phyloP scores from a whole-genome alignment of 1,140 invertebrate species.

The Camponotus pennsylvanicus region DNA sequence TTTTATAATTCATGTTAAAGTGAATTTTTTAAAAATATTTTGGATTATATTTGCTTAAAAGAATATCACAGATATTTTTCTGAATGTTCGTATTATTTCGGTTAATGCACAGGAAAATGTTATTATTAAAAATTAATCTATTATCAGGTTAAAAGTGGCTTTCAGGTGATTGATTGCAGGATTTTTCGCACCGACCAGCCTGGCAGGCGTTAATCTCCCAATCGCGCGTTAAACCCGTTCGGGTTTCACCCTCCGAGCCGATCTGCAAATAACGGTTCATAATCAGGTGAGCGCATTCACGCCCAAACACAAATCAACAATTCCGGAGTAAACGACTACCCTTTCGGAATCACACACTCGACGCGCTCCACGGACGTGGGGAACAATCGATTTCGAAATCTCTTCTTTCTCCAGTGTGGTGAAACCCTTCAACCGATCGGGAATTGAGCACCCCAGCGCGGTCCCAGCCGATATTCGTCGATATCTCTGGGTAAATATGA shows the following conservation, averaged over 20 bases:
- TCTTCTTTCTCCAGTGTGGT: slow-evolving; percentile 5
- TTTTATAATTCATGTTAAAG: background rate
- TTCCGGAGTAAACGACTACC: background rate
- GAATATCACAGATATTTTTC: background rate
- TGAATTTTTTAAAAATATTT: too few relatives aligned
- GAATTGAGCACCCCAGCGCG: background rate
- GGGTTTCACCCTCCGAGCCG: background rate
- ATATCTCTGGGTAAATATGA: slow-evolving; percentile 23
- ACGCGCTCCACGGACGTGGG: background rate
- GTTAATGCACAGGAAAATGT: background rate
- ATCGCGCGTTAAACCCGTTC: slow-evolving; percentile 33
- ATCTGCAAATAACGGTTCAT: slow-evolving; percentile 31
- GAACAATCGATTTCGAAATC: slow-evolving; percentile 25
- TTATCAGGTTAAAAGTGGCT: slow-evolving; percentile 10
- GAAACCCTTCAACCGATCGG: too few relatives aligned
- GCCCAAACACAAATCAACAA: slow-evolving; percentile 29
- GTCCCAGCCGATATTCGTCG: background rate
- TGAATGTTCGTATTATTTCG: background rate
- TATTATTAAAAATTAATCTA: slow-evolving; percentile 5
- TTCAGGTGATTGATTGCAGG: slow-evolving; percentile 36
- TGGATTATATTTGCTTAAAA: background rate
- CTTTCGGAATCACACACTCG: background rate
- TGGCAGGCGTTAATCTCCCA: slow-evolving; percentile 37
- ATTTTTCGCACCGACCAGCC: slow-evolving; percentile 9
- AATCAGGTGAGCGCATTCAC: slow-evolving; percentile 34